Base-by-base conservation (phyloP, 2,888 invertebrate genomes). In the Capitulum mitella region DNA sequence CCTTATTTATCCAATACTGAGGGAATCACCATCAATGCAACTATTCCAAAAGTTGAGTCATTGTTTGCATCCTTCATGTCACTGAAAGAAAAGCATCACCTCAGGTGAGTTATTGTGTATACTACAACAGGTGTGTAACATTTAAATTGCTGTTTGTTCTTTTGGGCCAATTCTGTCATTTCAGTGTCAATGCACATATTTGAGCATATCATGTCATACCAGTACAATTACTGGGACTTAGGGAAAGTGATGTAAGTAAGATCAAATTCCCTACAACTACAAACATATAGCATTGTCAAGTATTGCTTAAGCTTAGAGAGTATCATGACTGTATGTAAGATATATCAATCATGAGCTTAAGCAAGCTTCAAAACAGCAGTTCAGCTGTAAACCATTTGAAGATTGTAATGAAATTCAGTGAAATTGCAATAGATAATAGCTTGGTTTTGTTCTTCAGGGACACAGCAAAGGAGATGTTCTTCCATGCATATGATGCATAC, bases 401-500 rank as follows among this genome's bases (percentile, higher is more conserved):
- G n/a, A n/a, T 58, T n/a, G 8, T n/a, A 3, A 51, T 58, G n/a
- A n/a, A 29, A 12, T 6, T 58, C 14, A 5, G 16, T 64, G 32
- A 16, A 14, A 5, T 2, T 16, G 19, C 16, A 19, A 16, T 0
- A 32, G 34, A 0, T 19, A 51, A 19, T 51, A 51, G 16, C 16
- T 3, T 14, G 3, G 2, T 34, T 78, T 32, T 78, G 54, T 78
- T 80, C 80, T 80, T 70, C 84, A 96, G 95, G 86, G 93, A 95
- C 84, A 94, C 97, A 87, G 91, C 96, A 26, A 89, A 94, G 79
- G 93, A 94, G 84, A 97, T 98, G 97, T 98, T 98, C 86, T 94
- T 95, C 86, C 98, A 98, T 89, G 97, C 95, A 6, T 98, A 97
- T 85, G 89, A 92, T 84, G 93, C 96, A 1, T 98, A 98, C 84